phyloP scores from a whole-genome alignment of 1,140 invertebrate genomes.

The Caenorhabditis tropicalis region DNA sequence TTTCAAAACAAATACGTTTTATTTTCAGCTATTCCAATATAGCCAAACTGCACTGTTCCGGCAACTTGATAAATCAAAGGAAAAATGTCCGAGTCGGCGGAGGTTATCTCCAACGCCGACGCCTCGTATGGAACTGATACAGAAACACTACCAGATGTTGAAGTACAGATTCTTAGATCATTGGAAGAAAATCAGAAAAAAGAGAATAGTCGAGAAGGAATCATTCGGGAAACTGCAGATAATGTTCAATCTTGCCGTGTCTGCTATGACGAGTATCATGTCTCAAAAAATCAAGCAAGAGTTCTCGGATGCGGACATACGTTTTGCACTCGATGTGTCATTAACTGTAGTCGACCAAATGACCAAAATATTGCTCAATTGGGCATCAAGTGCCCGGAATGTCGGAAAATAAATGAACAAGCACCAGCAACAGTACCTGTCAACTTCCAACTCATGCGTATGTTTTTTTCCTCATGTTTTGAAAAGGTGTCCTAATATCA shows the following conservation, averaged over 20 bases:
- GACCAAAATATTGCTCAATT: background rate
- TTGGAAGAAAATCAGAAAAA: background rate
- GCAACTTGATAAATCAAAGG: background rate
- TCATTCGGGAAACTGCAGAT: background rate
- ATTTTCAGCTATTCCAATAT: background rate
- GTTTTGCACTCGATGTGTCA: conserved; percentile 3
- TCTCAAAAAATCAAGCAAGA: background rate
- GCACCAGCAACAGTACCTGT: conserved; percentile 8
- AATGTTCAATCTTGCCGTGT: background rate
- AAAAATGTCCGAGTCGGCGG: conserved; percentile 31
- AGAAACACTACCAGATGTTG: background rate
- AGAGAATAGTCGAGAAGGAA: background rate
- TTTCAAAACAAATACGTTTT: too few relatives aligned
- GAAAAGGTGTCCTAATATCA: background rate
- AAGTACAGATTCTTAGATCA: too few relatives aligned
- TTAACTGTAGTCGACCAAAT: background rate
- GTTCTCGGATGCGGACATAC: conserved; percentile 17
- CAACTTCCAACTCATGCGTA: conserved; percentile 16
- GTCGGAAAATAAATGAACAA: conserved; percentile 15
- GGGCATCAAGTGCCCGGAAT: conserved; percentile 23
- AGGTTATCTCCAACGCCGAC: conserved; percentile 6
- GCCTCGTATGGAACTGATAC: background rate
- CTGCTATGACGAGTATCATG: conserved; percentile 5
- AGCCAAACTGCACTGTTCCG: too few relatives aligned
- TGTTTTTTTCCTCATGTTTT: background rate